Evolutionary conservation across 1,140 invertebrate species (phyloP).

Genomic region (Theocolax elegans): DNA sequence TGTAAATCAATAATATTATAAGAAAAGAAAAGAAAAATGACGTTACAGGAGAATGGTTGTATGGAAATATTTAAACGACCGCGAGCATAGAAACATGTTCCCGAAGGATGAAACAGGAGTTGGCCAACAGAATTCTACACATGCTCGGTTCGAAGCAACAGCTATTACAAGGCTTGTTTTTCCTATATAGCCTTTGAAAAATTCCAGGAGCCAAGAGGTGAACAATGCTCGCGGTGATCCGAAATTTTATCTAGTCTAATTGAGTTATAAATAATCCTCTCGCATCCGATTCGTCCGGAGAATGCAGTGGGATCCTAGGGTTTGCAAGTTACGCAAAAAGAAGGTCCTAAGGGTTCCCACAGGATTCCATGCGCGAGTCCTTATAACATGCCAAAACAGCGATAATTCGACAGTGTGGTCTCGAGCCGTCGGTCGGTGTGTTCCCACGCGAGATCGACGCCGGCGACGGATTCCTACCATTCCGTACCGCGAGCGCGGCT

Average conservation of each 20-base stretch:
- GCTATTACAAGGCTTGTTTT: too few species aligned
- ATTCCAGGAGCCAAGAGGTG: background rate
- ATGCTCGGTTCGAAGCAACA: background rate
- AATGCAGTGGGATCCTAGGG: slow-evolving; percentile 25
- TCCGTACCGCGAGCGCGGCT: slow-evolving; percentile 45
- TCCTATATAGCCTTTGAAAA: too few species aligned
- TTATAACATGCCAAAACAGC: slow-evolving; percentile 68
- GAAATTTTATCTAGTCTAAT: slow-evolving; percentile 39
- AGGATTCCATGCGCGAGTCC: slow-evolving; percentile 56
- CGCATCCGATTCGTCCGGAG: background rate
- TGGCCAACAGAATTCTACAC: background rate
- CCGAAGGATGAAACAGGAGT: background rate
- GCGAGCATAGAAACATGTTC: slow-evolving; percentile 8
- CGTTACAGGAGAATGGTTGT: too few species aligned
- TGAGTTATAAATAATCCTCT: slow-evolving; percentile 43
- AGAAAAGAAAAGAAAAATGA: background rate
- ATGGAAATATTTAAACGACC: background rate
- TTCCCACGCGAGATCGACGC: slow-evolving; percentile 60
- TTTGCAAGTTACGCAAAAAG: slow-evolving; percentile 49
- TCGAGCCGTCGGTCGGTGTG: slow-evolving; percentile 23
- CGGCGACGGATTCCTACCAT: slow-evolving; percentile 60
- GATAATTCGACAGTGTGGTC: slow-evolving; percentile 68
- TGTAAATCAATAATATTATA: too few species aligned
- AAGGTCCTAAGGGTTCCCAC: slow-evolving; percentile 63
- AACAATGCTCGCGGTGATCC: background rate